Conservation (phyloP, 1,140 invertebrate genomes). For the Euura saliciscinereae region DNA sequence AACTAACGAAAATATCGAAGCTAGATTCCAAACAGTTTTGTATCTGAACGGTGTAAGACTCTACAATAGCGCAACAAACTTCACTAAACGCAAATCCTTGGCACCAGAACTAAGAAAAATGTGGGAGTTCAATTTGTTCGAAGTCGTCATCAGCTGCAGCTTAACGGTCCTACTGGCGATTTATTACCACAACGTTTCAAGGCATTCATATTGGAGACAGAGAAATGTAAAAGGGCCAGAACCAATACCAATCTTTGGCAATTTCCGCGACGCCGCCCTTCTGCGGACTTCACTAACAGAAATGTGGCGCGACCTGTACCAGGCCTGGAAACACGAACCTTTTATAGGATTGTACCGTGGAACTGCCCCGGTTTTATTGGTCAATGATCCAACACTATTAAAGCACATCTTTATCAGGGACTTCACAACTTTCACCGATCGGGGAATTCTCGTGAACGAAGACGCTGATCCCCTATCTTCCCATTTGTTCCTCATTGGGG, state of each 20-base stretch:
- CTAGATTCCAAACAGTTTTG: too few relatives aligned
- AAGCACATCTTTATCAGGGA: conserved; percentile 67
- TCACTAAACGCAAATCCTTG: too few relatives aligned
- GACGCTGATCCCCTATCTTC: conserved; percentile 54
- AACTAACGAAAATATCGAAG: too few relatives aligned
- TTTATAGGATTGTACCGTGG: conserved; percentile 44
- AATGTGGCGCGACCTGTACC: conserved; percentile 28
- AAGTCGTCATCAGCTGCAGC: background rate
- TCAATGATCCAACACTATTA: conserved; percentile 65
- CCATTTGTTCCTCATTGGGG: conserved; percentile 29
- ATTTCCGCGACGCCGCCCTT: conserved; percentile 24
- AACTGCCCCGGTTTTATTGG: conserved; percentile 54
- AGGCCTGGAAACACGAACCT: conserved; percentile 26
- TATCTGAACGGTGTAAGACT: too few relatives aligned
- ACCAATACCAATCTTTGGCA: conserved; percentile 52
- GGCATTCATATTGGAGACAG: conserved; percentile 48
- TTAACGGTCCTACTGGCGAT: background rate
- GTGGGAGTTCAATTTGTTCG: background rate
- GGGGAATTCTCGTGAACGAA: conserved; percentile 54
- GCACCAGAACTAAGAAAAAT: background rate
- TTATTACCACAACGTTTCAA: background rate
- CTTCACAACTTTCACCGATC: conserved; percentile 61
- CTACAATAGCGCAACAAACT: too few relatives aligned
- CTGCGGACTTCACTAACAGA: conserved; percentile 24
- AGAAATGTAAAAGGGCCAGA: conserved; percentile 48